These are phyloP conservation scores for Drosophila buzzatii DNA, from an alignment of 2,888 invertebrate genomes.

Conservation along the genomic window DNA sequence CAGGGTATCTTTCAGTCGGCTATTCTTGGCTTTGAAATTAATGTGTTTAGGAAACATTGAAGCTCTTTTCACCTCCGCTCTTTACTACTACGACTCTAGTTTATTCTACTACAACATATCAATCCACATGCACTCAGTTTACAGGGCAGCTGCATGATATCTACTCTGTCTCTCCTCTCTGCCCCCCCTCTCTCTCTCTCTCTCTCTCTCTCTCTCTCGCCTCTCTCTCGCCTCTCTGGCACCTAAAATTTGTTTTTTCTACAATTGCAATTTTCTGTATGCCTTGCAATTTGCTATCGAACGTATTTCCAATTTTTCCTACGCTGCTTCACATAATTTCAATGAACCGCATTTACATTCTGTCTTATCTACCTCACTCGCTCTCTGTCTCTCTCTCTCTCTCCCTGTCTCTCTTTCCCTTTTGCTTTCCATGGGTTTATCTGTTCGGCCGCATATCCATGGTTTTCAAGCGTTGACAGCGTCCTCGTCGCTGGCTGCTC, in stretches of 20 bases:
- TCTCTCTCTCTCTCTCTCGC: no score
- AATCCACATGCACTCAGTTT: neutral
- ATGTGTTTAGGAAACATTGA: neutral
- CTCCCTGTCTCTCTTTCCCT: neutral
- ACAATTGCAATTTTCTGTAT: constrained; percentile 36
- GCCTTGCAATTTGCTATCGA: constrained; percentile 52
- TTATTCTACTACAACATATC: neutral
- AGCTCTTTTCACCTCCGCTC: no score
- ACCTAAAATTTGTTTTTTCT: constrained; percentile 1
- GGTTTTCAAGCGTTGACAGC: constrained; percentile 58
- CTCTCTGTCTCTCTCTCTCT: neutral
- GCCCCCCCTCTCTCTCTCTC: no score
- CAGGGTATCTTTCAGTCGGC: neutral
- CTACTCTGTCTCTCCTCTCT: neutral
- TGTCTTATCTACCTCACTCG: constrained; percentile 12
- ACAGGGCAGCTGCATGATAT: neutral
- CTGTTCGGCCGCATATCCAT: constrained; percentile 26
- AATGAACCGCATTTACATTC: constrained; percentile 72
- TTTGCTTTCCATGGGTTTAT: constrained; percentile 8
- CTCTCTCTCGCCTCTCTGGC: neutral
- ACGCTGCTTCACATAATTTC: constrained; percentile 67
- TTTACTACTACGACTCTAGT: neutral
- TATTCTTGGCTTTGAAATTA: neutral
- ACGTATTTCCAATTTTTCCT: constrained; percentile 44
- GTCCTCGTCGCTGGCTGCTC: constrained; percentile 23